Evolutionary conservation across 2,888 invertebrate species (phyloP).

Genomic region (Eristalinus sepulchralis): DNA sequence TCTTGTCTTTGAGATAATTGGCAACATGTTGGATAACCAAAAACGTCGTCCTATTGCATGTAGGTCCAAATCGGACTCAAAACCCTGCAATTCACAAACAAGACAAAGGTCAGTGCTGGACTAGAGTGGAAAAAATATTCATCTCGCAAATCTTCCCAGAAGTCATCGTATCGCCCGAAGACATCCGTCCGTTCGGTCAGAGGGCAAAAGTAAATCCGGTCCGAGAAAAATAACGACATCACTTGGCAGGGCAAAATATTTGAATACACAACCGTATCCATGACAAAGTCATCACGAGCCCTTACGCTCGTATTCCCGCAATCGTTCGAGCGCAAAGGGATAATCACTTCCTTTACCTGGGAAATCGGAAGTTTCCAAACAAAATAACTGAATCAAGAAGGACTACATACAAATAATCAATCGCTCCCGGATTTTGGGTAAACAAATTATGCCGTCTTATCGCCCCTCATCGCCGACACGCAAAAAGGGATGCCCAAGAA

Average conservation of each 20-base stretch:
- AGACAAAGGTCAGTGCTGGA: neutral
- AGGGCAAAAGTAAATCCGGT: neutral
- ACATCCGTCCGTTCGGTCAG: neutral
- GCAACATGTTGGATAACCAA: too few relatives aligned
- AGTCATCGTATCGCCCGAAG: neutral
- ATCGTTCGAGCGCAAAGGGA: slow-evolving; percentile 49
- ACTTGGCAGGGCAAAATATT: neutral
- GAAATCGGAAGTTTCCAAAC: neutral
- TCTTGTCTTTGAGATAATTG: too few relatives aligned
- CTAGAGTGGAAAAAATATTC: neutral
- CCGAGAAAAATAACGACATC: neutral
- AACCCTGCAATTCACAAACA: too few relatives aligned
- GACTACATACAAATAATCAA: slow-evolving; percentile 49
- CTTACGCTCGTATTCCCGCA: neutral
- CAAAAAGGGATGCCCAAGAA: slow-evolving; percentile 30
- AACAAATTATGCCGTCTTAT: slow-evolving; percentile 67
- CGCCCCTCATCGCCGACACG: slow-evolving; percentile 42
- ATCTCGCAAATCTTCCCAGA: neutral
- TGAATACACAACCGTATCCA: neutral
- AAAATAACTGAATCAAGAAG: slow-evolving; percentile 16
- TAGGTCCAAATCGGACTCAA: too few relatives aligned
- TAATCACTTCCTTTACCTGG: slow-evolving; percentile 49
- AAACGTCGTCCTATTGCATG: too few relatives aligned
- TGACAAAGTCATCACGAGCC: slow-evolving; percentile 3
- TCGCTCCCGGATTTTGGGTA: slow-evolving; percentile 50